These are phyloP conservation scores for Drosophila pallidifrons DNA, from an alignment of 1,140 invertebrate species.

Conservation along the genomic window DNA sequence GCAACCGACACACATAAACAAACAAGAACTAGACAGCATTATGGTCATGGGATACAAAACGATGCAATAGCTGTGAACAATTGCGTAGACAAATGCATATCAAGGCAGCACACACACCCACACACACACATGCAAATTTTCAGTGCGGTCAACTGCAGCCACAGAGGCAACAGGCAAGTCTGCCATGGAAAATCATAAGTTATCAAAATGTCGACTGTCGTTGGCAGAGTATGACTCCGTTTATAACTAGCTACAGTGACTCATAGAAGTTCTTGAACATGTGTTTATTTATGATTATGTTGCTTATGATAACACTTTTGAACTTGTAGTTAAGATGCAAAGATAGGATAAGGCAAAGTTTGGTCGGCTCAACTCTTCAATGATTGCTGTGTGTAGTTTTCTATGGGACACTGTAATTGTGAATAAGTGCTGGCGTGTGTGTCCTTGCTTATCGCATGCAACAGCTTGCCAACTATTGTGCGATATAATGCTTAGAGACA, in stretches of 20 bases:
- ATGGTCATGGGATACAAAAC: slow-evolving; percentile 20
- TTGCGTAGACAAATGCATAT: slow-evolving; percentile 25
- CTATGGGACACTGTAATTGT: slow-evolving; percentile 7
- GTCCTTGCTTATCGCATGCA: slow-evolving; percentile 56
- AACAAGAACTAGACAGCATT: slow-evolving; percentile 18
- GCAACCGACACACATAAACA: slow-evolving; percentile 30
- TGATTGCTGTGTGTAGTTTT: slow-evolving; percentile 3
- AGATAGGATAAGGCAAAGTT: neutral
- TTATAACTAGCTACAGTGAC: slow-evolving; percentile 21
- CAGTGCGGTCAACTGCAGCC: slow-evolving; percentile 40
- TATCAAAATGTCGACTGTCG: slow-evolving; percentile 49
- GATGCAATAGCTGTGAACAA: slow-evolving; percentile 26
- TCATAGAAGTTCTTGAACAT: slow-evolving; percentile 7
- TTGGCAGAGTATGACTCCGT: slow-evolving; percentile 42
- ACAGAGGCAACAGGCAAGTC: slow-evolving; percentile 7
- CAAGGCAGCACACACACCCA: slow-evolving; percentile 6
- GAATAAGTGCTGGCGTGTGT: neutral
- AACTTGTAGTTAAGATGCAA: neutral
- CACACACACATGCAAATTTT: neutral
- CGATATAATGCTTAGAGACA: slow-evolving; percentile 45
- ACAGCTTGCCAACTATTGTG: slow-evolving; percentile 62
- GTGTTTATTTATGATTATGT: slow-evolving; percentile 1
- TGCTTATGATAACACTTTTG: neutral
- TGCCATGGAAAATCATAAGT: slow-evolving; percentile 52
- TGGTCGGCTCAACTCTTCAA: neutral